Evolutionary conservation across 2,113 vertebrate genomes (phyloP).

Genomic region (Vireo altiloquus): DNA sequence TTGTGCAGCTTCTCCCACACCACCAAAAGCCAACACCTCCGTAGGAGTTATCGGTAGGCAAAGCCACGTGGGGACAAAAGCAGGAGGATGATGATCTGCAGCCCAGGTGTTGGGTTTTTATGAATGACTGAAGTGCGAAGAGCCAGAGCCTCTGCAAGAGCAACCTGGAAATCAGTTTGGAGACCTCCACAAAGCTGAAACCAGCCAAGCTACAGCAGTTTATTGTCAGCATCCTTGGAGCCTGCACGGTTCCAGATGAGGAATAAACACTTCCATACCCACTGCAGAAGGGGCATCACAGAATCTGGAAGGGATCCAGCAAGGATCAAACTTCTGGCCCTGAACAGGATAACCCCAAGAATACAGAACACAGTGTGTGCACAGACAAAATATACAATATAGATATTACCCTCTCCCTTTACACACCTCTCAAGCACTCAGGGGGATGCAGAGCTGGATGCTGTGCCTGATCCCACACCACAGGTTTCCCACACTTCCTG

Average conservation of each 20-base stretch:
- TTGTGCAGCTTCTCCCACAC: neutral
- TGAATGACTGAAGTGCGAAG: neutral
- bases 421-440: rapidly evolving
- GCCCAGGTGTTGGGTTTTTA: neutral
- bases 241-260: neutral
- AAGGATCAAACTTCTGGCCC: neutral
- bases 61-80: neutral
- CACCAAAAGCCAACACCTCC: neutral
- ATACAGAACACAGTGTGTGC: rapidly evolving
- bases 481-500: neutral
- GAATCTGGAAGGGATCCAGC: neutral
- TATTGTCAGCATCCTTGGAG: neutral
- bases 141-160: neutral
- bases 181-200: neutral
- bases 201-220: neutral
- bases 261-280: rapidly evolving
- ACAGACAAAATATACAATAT: rapidly evolving
- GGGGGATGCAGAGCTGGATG: neutral
- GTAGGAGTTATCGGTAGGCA: neutral
- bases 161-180: neutral
- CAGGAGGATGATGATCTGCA: neutral
- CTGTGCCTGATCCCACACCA: neutral
- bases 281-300: neutral
- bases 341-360: neutral
- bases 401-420: neutral